phyloP scores from a whole-genome alignment of 2,888 invertebrate species.

The Rutpela maculata region DNA sequence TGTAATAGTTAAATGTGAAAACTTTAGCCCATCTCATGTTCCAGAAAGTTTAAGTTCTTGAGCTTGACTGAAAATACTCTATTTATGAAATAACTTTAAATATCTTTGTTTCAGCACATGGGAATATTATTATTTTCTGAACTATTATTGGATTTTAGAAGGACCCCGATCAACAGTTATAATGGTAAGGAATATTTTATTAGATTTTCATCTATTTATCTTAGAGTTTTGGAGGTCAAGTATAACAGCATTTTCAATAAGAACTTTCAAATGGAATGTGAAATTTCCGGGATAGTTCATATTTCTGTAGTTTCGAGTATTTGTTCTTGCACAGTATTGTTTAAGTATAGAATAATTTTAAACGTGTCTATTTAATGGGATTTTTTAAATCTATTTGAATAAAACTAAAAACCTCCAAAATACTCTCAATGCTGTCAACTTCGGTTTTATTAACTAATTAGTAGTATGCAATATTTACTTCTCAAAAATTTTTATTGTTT shows the following conservation, averaged over 20 bases:
- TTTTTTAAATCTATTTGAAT: no score
- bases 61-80: neutral
- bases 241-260: neutral
- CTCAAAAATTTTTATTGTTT: no score
- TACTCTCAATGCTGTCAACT: no score
- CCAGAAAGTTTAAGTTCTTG: neutral
- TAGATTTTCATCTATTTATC: slow-evolving; percentile 14
- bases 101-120: slow-evolving; percentile 74
- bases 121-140: slow-evolving; percentile 89
- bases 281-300: neutral
- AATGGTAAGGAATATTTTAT: slow-evolving; percentile 78
- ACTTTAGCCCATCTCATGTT: neutral
- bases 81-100: slow-evolving; percentile 15
- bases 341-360: no score
- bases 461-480: no score
- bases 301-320: neutral
- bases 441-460: no score
- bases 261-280: slow-evolving; percentile 4
- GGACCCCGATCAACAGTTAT: slow-evolving; percentile 89
- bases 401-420: no score
- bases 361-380: no score
- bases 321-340: neutral
- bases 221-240: slow-evolving; percentile 3
- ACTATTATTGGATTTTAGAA: slow-evolving; percentile 93
- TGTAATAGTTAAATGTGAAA: neutral